These are phyloP conservation scores for Centropyge bicolor DNA, from an alignment of 2,797 vertebrate species.

Conservation along the genomic window DNA sequence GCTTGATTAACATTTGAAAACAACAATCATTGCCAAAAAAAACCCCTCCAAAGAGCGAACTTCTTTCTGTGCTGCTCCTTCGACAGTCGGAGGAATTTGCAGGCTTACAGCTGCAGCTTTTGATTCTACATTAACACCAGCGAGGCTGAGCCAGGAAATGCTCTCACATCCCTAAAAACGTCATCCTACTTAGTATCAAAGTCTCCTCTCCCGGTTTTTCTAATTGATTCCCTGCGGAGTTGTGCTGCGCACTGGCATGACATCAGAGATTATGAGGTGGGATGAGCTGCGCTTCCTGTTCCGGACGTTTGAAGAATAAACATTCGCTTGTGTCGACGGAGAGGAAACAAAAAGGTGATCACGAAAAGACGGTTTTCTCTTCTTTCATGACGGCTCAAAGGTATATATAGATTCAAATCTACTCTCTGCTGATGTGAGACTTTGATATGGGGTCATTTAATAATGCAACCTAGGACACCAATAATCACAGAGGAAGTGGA, in stretches of 20 bases:
- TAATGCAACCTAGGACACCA: slow-evolving; percentile 11
- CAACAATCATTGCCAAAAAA: not conserved
- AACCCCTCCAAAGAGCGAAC: not conserved
- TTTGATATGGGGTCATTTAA: slow-evolving; percentile 24
- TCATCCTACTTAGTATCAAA: slow-evolving; percentile 51
- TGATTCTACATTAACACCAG: slow-evolving; percentile 50
- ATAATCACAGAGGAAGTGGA: slow-evolving; percentile 12
- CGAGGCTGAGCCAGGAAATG: slow-evolving; percentile 32
- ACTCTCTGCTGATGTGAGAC: slow-evolving; percentile 11
- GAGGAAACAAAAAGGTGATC: slow-evolving; percentile 18
- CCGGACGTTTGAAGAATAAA: slow-evolving; percentile 32
- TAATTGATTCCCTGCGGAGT: slow-evolving; percentile 67
- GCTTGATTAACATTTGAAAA: slow-evolving; percentile 20
- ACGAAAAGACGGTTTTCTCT: not conserved
- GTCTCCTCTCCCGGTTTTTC: slow-evolving; percentile 38
- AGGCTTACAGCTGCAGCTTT: slow-evolving; percentile 42
- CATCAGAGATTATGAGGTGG: slow-evolving; percentile 32
- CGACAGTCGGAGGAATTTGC: slow-evolving; percentile 7
- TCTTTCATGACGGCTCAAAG: not conserved
- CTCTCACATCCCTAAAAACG: slow-evolving; percentile 28
- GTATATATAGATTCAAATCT: slow-evolving; percentile 17
- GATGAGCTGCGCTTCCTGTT: slow-evolving; percentile 25
- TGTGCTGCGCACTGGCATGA: slow-evolving; percentile 21
- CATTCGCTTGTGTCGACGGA: not conserved
- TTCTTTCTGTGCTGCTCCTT: not conserved